Conservation (phyloP, 2,797 vertebrate species). For the Gymnoscopelus braueri region DNA sequence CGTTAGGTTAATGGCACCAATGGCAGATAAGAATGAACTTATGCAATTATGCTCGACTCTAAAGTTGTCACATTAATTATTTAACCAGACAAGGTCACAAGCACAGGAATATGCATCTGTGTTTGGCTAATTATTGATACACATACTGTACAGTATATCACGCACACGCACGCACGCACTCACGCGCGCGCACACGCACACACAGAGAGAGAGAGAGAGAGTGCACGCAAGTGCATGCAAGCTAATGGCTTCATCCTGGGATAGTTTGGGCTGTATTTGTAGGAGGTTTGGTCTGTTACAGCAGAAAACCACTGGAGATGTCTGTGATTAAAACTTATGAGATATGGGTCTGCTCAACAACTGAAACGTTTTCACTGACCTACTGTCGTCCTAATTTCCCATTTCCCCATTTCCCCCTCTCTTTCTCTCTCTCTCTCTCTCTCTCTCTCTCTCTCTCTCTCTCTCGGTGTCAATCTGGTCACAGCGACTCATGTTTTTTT, state of each 20-base stretch:
- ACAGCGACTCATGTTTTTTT: neutral
- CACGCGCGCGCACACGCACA: too few species aligned
- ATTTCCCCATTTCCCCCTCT: too few species aligned
- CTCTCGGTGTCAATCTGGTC: neutral
- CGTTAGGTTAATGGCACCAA: slow-evolving; percentile 2
- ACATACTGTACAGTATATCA: too few species aligned
- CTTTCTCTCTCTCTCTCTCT: too few species aligned
- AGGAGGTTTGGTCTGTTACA: slow-evolving; percentile 40
- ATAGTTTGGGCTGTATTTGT: slow-evolving; percentile 26
- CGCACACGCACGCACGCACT: too few species aligned
- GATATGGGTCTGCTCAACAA: slow-evolving; percentile 1
- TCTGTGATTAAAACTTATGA: slow-evolving; percentile 40
- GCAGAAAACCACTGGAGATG: slow-evolving; percentile 39
- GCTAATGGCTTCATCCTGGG: slow-evolving; percentile 32
- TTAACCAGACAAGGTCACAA: slow-evolving; percentile 56
- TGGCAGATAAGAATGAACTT: slow-evolving; percentile 34
- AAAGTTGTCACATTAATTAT: too few species aligned
- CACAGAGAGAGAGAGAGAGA: slow-evolving; percentile 6
- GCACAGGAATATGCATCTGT: slow-evolving; percentile 2
- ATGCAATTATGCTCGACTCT: too few species aligned
- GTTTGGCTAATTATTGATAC: too few species aligned
- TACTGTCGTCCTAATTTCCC: too few species aligned
- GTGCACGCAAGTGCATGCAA: too few species aligned
- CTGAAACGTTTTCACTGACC: slow-evolving; percentile 25
- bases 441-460: too few species aligned